A percentile compares a stretch with the other conserved stretches of the same genome.
phyloP scores from a whole-genome alignment of 2,113 vertebrate species.

The Dunckerocampus dactyliophorus region DNA sequence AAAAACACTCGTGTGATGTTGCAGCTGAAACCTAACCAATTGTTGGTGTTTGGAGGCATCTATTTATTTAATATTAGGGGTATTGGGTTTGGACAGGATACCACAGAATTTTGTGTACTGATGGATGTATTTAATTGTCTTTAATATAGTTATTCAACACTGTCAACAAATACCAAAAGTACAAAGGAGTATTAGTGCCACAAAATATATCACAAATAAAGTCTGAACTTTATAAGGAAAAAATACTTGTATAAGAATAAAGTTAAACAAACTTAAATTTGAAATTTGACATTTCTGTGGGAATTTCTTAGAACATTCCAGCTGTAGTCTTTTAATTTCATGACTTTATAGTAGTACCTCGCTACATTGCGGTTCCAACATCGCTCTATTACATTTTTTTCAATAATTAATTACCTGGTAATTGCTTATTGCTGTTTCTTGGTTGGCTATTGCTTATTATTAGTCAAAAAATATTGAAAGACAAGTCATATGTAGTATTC shows the following conservation, averaged over 20 bases:
- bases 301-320: too few species aligned
- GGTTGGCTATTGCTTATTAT: too few species aligned
- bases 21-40: neutral
- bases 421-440: too few species aligned
- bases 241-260: constrained; percentile 34
- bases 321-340: too few species aligned
- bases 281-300: too few species aligned
- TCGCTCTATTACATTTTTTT: too few species aligned
- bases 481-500: too few species aligned
- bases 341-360: too few species aligned
- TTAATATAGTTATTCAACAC: constrained; percentile 22
- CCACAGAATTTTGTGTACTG: neutral
- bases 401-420: too few species aligned
- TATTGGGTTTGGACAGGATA: neutral
- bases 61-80: neutral
- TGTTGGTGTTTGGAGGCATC: constrained; percentile 3
- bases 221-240: neutral
- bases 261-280: constrained; percentile 8
- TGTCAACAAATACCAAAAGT: constrained; percentile 37
- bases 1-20: neutral
- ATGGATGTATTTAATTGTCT: constrained; percentile 11
- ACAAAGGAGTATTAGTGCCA: neutral
- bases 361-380: too few species aligned
- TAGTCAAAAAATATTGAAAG: too few species aligned
- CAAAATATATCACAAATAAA: neutral